phyloP scores from a whole-genome alignment of 2,113 vertebrate species.

The Eretmochelys imbricata region DNA sequence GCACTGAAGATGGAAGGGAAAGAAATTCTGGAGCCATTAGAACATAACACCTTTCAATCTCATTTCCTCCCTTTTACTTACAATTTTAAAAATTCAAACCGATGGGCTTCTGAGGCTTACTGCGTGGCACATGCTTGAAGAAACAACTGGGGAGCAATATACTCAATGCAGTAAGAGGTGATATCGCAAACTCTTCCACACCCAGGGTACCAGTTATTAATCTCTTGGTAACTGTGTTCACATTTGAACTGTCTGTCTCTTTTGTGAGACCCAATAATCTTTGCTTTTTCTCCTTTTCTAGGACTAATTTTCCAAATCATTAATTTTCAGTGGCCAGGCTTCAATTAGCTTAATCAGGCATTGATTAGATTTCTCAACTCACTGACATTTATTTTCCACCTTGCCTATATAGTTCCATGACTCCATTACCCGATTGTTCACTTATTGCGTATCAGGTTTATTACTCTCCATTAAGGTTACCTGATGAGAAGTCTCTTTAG shows the following conservation, averaged over 20 bases:
- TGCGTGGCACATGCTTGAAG: slow-evolving; percentile 10
- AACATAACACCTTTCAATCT: slow-evolving; percentile 26
- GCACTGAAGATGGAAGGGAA: slow-evolving; percentile 28
- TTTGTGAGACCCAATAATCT: slow-evolving; percentile 59
- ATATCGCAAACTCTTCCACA: slow-evolving; percentile 58
- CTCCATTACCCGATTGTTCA: slow-evolving; percentile 73
- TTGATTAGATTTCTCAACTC: slow-evolving; percentile 76
- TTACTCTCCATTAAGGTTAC: slow-evolving; percentile 69
- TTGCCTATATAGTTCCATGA: slow-evolving; percentile 72
- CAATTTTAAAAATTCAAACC: not conserved
- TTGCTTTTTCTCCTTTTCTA: slow-evolving; percentile 61
- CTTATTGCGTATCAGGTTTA: slow-evolving; percentile 59
- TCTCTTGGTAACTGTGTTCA: slow-evolving; percentile 69
- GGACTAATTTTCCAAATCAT: slow-evolving; percentile 76
- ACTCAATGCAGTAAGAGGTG: slow-evolving; percentile 35
- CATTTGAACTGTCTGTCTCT: slow-evolving; percentile 67
- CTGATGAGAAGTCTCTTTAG: slow-evolving; percentile 62
- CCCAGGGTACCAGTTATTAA: slow-evolving; percentile 52
- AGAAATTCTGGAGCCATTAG: slow-evolving; percentile 61
- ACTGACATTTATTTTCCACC: slow-evolving; percentile 75
- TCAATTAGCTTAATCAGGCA: slow-evolving; percentile 78
- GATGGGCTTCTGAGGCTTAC: slow-evolving; percentile 45
- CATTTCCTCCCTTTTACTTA: slow-evolving; percentile 13
- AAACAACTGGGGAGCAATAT: slow-evolving; percentile 37
- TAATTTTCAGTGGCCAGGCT: slow-evolving; percentile 76